phyloP scores from a whole-genome alignment of 1,140 invertebrate species.

The Trichonephila clavata region DNA sequence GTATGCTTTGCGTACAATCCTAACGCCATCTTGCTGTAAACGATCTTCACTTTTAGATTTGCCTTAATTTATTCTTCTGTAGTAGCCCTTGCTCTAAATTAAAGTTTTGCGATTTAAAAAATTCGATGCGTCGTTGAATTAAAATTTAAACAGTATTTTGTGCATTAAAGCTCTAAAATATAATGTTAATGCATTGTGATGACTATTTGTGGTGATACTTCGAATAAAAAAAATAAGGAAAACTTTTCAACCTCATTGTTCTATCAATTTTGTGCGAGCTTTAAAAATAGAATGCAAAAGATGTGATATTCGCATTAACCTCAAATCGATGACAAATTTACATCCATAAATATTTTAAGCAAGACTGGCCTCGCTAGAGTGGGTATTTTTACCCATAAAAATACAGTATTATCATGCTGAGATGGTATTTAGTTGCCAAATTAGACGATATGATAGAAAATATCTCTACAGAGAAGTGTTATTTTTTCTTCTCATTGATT shows the following conservation, averaged over 20 bases:
- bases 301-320: slow-evolving; percentile 54
- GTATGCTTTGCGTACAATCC: too few species aligned
- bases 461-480: not conserved
- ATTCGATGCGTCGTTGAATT: not conserved
- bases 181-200: slow-evolving; percentile 19
- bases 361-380: not conserved
- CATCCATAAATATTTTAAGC: slow-evolving; percentile 48
- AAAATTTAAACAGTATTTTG: not conserved
- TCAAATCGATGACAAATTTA: slow-evolving; percentile 57
- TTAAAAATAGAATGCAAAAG: slow-evolving; percentile 49
- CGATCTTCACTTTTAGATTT: not conserved
- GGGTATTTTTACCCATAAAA: not conserved
- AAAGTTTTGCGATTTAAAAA: not conserved
- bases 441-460: slow-evolving; percentile 19
- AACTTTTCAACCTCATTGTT: slow-evolving; percentile 20
- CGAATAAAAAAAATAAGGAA: not conserved
- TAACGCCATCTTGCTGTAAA: not conserved
- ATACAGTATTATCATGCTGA: slow-evolving; percentile 31
- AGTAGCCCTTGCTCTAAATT: not conserved
- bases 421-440: slow-evolving; percentile 44
- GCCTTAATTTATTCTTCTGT: not conserved
- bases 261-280: slow-evolving; percentile 54
- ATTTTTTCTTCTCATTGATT: slow-evolving; percentile 11
- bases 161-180: not conserved
- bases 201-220: slow-evolving; percentile 23